Percentiles rank a stretch among this genome's conserved stretches.
Conservation (phyloP, 2,113 vertebrate genomes). For the Austrofundulus limnaeus region DNA sequence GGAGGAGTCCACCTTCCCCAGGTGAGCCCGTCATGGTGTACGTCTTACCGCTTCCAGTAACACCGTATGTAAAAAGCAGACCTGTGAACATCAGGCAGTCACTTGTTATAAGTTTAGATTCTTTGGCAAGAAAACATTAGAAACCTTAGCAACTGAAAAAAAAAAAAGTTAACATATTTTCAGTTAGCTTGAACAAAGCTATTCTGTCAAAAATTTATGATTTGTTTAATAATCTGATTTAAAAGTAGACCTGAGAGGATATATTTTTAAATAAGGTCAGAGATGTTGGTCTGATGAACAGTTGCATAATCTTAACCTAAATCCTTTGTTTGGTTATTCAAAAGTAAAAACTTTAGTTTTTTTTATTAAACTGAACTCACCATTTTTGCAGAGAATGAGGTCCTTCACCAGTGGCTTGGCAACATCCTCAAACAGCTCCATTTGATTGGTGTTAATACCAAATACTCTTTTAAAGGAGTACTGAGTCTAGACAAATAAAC, state of each 20-base stretch:
- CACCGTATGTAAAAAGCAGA: conserved; percentile 94
- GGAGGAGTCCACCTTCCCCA: conserved; percentile 92
- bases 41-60: conserved; percentile 96
- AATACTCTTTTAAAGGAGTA: conserved; percentile 96
- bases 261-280: too few relatives aligned
- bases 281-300: too few relatives aligned
- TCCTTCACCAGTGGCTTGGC: conserved; percentile 91
- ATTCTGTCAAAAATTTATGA: too few relatives aligned
- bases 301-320: too few relatives aligned
- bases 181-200: too few relatives aligned
- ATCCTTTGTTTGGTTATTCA: too few relatives aligned
- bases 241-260: too few relatives aligned
- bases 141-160: too few relatives aligned
- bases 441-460: conserved; percentile 85
- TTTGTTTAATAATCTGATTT: too few relatives aligned
- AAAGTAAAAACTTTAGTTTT: too few relatives aligned
- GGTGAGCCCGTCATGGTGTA: conserved; percentile 95
- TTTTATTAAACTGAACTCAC: conserved; percentile 70
- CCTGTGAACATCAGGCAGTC: conserved; percentile 70
- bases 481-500: conserved; percentile 80
- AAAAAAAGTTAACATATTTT: too few relatives aligned
- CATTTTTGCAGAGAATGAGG: conserved; percentile 92
- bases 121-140: background rate
- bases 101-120: background rate
- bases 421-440: conserved; percentile 88